Conservation (phyloP, 2,888 invertebrate genomes). For the Cistogaster globosa region DNA sequence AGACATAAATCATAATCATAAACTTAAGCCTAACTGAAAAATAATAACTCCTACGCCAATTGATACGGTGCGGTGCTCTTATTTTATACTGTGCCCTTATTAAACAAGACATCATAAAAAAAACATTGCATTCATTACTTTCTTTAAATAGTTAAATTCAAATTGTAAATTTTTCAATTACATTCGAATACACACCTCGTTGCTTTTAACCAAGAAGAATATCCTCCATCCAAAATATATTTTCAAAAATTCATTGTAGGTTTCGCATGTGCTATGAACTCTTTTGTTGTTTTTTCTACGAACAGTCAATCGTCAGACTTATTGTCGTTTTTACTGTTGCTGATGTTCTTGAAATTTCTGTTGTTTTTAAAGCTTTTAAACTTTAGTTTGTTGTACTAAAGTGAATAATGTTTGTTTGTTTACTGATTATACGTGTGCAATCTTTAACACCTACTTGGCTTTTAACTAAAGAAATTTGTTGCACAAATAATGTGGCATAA, state of each 20-base stretch:
- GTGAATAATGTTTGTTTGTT: constrained; percentile 68
- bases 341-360: constrained; percentile 16
- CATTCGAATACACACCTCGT: constrained; percentile 16
- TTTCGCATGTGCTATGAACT: constrained; percentile 49
- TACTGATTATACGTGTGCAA: constrained; percentile 63
- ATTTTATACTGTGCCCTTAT: too few species aligned
- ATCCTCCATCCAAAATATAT: neutral
- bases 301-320: too few species aligned
- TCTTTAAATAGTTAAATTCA: too few species aligned
- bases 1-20: too few species aligned
- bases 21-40: too few species aligned
- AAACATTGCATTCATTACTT: too few species aligned
- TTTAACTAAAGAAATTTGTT: constrained; percentile 63
- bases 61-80: too few species aligned
- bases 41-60: too few species aligned
- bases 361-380: constrained; percentile 58
- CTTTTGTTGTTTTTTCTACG: neutral
- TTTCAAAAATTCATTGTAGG: constrained; percentile 29
- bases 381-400: constrained; percentile 62
- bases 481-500: constrained; percentile 47
- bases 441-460: constrained; percentile 70
- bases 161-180: neutral
- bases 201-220: neutral
- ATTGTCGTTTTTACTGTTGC: neutral
- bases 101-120: too few species aligned